Conservation (phyloP, 2,797 vertebrate species). For the Peromyscus aztecus region DNA sequence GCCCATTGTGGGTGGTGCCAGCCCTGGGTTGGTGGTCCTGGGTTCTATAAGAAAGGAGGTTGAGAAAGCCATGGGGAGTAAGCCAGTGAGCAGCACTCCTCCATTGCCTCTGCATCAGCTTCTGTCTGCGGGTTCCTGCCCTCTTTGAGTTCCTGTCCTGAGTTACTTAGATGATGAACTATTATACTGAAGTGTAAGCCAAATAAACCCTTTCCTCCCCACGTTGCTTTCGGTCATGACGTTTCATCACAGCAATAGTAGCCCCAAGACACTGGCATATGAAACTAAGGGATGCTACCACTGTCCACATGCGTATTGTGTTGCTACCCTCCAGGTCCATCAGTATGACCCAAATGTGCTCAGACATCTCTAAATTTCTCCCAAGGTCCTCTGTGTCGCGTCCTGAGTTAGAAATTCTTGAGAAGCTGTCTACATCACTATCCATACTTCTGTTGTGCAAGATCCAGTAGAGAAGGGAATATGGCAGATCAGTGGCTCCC, state of each 20-base stretch:
- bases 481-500: not conserved
- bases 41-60: not conserved
- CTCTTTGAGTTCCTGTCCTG: not conserved
- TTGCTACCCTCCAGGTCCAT: not conserved
- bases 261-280: not conserved
- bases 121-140: not conserved
- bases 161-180: not conserved
- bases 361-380: not conserved
- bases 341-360: not conserved
- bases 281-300: not conserved
- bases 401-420: not conserved
- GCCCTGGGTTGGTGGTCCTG: not conserved
- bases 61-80: no score
- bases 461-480: not conserved
- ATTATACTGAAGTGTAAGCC: not conserved
- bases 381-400: not conserved
- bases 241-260: not conserved
- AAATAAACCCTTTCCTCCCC: not conserved
- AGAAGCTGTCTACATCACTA: not conserved
- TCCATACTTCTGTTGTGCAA: no score
- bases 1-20: not conserved
- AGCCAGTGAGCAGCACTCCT: not conserved
- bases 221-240: not conserved
- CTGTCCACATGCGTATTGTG: rapidly evolving
- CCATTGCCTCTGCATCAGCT: not conserved